A percentile compares a stretch with the other conserved stretches of the same genome.
Conservation (phyloP, 2,797 vertebrate genomes). For the Trematomus bernacchii region DNA sequence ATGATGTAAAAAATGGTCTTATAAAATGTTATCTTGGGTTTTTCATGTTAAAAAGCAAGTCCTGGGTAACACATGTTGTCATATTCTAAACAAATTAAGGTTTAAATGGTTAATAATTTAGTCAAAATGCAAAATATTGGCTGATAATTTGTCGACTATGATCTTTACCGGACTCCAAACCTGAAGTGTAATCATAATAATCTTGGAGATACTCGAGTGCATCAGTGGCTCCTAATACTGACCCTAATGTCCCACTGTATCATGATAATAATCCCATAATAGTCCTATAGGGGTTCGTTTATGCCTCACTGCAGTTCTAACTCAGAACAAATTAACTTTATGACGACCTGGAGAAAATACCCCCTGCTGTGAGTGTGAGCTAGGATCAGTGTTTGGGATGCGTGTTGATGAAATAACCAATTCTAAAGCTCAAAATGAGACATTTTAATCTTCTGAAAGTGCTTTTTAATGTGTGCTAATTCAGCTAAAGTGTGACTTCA, state of each 20-base stretch:
- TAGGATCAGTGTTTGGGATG: not conserved
- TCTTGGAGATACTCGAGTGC: not conserved
- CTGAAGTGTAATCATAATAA: constrained; percentile 19
- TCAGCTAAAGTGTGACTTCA: not conserved
- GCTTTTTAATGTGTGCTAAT: constrained; percentile 8
- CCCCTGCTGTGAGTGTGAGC: not conserved
- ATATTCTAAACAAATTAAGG: no score
- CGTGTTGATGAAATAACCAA: not conserved
- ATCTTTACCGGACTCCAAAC: not conserved
- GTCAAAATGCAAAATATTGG: no score
- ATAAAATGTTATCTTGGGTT: no score
- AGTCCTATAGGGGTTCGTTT: constrained; percentile 35
- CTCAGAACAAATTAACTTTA: constrained; percentile 63
- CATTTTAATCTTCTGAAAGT: constrained; percentile 4
- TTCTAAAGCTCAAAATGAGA: constrained; percentile 11
- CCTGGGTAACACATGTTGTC: no score
- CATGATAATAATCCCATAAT: constrained; percentile 32
- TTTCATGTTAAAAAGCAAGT: no score
- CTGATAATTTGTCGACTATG: no score
- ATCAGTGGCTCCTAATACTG: not conserved
- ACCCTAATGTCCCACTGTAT: constrained; percentile 32
- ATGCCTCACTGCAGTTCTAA: constrained; percentile 45
- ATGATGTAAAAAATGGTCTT: no score
- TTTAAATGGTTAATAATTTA: no score
- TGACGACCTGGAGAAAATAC: constrained; percentile 2